Evolutionary conservation across 2,888 invertebrate genomes (phyloP).

Genomic region (Caenorhabditis virilis): DNA sequence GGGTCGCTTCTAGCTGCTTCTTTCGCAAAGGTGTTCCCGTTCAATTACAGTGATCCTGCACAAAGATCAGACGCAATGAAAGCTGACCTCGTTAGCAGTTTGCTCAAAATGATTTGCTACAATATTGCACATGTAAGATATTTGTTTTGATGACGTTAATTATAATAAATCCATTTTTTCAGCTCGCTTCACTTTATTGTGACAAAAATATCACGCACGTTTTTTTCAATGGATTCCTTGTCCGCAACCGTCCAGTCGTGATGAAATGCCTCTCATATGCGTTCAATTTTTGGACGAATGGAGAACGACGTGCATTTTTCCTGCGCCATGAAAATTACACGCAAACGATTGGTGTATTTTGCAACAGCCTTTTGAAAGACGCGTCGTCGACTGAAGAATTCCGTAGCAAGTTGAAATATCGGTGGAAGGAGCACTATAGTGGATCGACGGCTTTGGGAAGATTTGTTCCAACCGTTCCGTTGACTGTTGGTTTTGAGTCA

Average conservation of each 20-base stretch:
- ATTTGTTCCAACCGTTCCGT: conserved; percentile 45
- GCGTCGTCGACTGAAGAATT: too few species aligned
- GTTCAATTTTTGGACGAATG: conserved; percentile 75
- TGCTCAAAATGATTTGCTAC: conserved; percentile 77
- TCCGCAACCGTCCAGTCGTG: conserved; percentile 77
- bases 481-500: conserved; percentile 42
- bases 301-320: conserved; percentile 72
- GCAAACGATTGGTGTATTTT: conserved; percentile 78
- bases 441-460: conserved; percentile 76
- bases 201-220: conserved; percentile 75
- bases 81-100: conserved; percentile 70
- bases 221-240: conserved; percentile 78
- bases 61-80: conserved; percentile 16
- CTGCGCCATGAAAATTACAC: conserved; percentile 78
- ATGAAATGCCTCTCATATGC: conserved; percentile 78
- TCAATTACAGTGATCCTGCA: conserved; percentile 9
- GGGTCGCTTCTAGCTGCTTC: conserved; percentile 77
- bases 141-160: too few species aligned
- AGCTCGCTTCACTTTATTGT: conserved; percentile 76
- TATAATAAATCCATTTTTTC: too few species aligned
- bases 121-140: conserved; percentile 75
- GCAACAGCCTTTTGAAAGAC: conserved; percentile 69
- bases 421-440: conserved; percentile 78
- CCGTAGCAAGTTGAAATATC: conserved; percentile 71
- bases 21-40: conserved; percentile 74